These are phyloP conservation scores for Dreissena rostriformis DNA, from an alignment of 1,140 invertebrate genomes.

Conservation along the genomic window DNA sequence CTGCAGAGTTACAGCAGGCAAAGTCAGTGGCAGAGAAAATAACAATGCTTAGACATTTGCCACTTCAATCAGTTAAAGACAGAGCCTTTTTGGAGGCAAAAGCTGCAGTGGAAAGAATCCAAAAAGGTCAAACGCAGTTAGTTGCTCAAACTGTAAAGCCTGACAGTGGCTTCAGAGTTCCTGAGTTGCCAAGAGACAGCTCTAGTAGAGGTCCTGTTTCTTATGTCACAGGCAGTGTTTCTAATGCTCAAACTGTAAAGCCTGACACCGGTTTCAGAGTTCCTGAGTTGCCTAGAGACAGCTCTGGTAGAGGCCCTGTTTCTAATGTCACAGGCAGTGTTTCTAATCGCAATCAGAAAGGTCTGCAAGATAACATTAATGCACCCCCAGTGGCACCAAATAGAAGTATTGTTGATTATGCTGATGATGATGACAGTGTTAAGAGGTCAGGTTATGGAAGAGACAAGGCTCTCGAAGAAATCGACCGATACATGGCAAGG, in stretches of 20 bases:
- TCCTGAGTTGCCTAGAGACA: conserved; percentile 11
- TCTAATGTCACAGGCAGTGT: too few relatives aligned
- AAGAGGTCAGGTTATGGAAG: conserved; percentile 1
- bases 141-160: not conserved
- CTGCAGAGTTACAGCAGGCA: conserved; percentile 1
- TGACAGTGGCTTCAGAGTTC: conserved; percentile 14
- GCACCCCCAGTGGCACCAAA: not conserved
- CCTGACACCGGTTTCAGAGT: conserved; percentile 14
- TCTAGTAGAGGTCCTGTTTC: not conserved
- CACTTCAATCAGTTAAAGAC: not conserved
- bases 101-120: conserved; percentile 33
- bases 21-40: conserved; percentile 18
- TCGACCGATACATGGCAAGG: conserved; percentile 26
- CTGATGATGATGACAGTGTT: conserved; percentile 1
- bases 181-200: conserved; percentile 5
- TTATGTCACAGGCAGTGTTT: too few relatives aligned
- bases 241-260: not conserved
- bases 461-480: conserved; percentile 30
- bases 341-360: too few relatives aligned
- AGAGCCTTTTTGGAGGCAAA: conserved; percentile 24
- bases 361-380: too few relatives aligned
- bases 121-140: conserved; percentile 16
- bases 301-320: not conserved
- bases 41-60: not conserved
- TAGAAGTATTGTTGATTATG: conserved; percentile 26